Evolutionary conservation across 2,113 vertebrate genomes (phyloP), one percentile per base, ranked within the genome.

Genomic region (Scartelaos histophorus): DNA sequence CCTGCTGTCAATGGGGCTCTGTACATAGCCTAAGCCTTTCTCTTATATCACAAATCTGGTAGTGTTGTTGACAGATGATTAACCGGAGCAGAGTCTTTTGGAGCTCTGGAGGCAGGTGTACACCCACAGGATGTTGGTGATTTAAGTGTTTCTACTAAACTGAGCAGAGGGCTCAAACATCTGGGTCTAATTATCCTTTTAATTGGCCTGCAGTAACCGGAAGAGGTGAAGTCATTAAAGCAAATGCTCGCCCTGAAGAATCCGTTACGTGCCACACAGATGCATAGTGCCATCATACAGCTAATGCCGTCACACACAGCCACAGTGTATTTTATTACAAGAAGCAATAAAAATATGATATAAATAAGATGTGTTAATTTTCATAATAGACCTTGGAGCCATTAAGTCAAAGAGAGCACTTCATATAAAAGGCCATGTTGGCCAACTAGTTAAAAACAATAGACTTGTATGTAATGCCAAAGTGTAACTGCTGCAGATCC

Each of bases 111-210:
- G 38, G 3, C 34, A 45, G 62, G 35, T 65, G 35, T 65, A 22
- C 43, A 46, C 22, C 25, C 17, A 24, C 70, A 66, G 69, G 56
- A 6, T 51, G 3, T 73, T 15, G 70, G 51, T 65, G 51, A 66
- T 43, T 43, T 7, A 16, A 53, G 56, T 22, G 34, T 47, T 61
- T 34, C 29, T 29, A 51, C 34, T 47, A 72, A 29, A 25, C 9
- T 71, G 38, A 25, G 11, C 56, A 21, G 54, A 45, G 9, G 74
- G 65, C 46, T 83, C 54, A 74, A 70, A 79, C 79, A 79, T 65
- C 51, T 73, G 68, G 56, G 16, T 16, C 25, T 51, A 62, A 75
- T 83, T 75, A 73, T 58, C 47, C 58, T 79, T 76, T 81, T 75
- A 75, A 79, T 43, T 68, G 61, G 47, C 19, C 24, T 56, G 64